These are phyloP conservation scores for Chromis chromis DNA, from an alignment of 2,797 vertebrate species.

Conservation along the genomic window DNA sequence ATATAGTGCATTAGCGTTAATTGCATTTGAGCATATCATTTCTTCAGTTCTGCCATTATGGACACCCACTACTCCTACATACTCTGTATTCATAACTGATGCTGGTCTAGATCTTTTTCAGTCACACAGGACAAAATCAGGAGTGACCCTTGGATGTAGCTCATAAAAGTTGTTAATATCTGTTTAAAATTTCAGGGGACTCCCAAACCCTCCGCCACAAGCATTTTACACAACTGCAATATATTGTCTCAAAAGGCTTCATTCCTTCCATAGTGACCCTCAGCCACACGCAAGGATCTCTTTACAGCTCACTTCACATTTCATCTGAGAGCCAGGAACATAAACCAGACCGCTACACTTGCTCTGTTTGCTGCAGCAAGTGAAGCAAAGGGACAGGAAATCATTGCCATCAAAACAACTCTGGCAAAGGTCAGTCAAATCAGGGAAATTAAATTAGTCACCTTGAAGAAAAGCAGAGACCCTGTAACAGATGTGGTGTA, in stretches of 20 bases:
- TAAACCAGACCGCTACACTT: constrained; percentile 82
- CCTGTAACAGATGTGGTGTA: constrained; percentile 43
- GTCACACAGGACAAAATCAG: neutral
- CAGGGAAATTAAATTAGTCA: constrained; percentile 94
- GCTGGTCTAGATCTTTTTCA: neutral
- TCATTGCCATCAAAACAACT: constrained; percentile 93
- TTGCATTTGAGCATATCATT: neutral
- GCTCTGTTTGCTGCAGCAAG: constrained; percentile 79
- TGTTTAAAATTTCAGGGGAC: neutral
- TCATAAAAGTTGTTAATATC: neutral
- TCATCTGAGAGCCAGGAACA: constrained; percentile 76
- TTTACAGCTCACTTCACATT: constrained; percentile 84
- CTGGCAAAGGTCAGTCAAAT: constrained; percentile 94
- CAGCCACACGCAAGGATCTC: constrained; percentile 48
- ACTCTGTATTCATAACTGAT: neutral
- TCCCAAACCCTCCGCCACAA: constrained; percentile 4
- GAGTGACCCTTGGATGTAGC: neutral
- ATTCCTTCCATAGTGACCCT: constrained; percentile 13
- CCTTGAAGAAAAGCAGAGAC: constrained; percentile 85
- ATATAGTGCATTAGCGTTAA: neutral
- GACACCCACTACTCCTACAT: neutral
- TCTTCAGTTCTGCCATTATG: neutral
- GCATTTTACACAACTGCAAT: neutral
- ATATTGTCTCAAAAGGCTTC: constrained; percentile 19
- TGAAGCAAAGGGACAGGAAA: constrained; percentile 94